Percentiles rank a stretch among this genome's conserved stretches.
phyloP scores from a whole-genome alignment of 1,140 invertebrate genomes.

The Eriocheir sinensis region DNA sequence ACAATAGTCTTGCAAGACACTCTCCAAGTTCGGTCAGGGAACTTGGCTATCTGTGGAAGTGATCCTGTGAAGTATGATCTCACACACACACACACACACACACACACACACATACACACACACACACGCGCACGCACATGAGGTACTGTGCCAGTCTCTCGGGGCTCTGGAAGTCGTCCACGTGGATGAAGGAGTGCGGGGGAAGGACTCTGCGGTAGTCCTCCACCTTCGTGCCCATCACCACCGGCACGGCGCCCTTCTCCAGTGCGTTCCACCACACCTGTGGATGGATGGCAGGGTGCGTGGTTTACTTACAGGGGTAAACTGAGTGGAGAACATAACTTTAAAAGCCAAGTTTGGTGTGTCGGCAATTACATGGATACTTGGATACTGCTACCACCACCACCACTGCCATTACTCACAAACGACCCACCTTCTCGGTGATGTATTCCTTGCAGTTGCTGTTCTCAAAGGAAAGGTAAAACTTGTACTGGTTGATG shows the following conservation, averaged over 20 bases:
- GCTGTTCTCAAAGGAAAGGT: constrained; percentile 89
- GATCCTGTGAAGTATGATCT: no score
- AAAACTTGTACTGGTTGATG: constrained; percentile 87
- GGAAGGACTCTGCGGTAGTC: constrained; percentile 81
- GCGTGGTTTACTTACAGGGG: neutral
- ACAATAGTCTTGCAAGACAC: no score
- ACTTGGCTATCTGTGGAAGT: no score
- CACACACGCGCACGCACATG: no score
- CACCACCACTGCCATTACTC: constrained; percentile 64
- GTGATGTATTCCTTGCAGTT: constrained; percentile 88
- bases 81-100: neutral
- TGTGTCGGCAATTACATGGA: neutral
- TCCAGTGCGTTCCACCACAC: constrained; percentile 83
- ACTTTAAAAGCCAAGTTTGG: constrained; percentile 10
- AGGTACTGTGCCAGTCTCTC: constrained; percentile 81
- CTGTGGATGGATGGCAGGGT: constrained; percentile 26
- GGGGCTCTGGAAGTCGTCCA: constrained; percentile 81
- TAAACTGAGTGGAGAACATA: no score
- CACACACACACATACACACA: neutral
- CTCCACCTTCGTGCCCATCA: constrained; percentile 82
- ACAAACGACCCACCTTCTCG: constrained; percentile 83
- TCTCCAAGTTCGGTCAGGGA: no score
- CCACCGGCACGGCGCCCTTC: constrained; percentile 82
- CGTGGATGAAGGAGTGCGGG: constrained; percentile 81
- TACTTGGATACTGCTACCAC: neutral